Evolutionary conservation across 2,888 invertebrate species (phyloP).

Genomic region (Malacosoma neustria): DNA sequence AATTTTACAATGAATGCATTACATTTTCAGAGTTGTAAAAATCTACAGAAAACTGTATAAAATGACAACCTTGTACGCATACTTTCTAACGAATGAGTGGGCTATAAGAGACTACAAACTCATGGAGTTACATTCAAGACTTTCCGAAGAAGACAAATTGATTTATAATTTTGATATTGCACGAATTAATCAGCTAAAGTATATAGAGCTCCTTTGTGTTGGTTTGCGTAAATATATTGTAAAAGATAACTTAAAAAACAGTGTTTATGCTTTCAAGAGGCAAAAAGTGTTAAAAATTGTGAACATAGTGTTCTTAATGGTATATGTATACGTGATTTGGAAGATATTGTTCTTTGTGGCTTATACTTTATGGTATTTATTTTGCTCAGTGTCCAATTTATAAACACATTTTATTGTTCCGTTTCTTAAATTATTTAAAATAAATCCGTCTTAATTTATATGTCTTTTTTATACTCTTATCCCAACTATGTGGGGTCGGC

Average conservation of each 20-base stretch:
- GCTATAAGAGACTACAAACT: not conserved
- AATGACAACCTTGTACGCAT: not conserved
- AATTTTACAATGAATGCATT: no score
- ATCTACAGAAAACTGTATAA: not conserved
- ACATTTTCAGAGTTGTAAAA: not conserved
- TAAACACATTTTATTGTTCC: no score
- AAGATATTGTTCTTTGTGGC: conserved; percentile 1
- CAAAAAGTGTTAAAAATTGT: not conserved
- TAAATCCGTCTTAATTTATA: no score
- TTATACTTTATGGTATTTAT: not conserved
- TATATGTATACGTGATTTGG: conserved; percentile 1
- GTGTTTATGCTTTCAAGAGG: not conserved
- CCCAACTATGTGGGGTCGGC: no score
- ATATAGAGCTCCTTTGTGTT: not conserved
- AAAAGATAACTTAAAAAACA: not conserved
- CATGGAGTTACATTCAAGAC: not conserved
- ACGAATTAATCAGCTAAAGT: not conserved
- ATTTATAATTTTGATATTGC: not conserved
- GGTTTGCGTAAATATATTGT: not conserved
- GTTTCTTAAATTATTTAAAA: no score
- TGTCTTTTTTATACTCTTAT: no score
- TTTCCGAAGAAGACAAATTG: not conserved
- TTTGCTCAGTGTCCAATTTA: no score
- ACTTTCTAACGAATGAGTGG: not conserved
- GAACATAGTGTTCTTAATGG: not conserved